A percentile compares a stretch with the other conserved stretches of the same genome.
These are phyloP conservation scores for Aphis gossypii DNA, from an alignment of 1,140 invertebrate genomes.

Conservation along the genomic window DNA sequence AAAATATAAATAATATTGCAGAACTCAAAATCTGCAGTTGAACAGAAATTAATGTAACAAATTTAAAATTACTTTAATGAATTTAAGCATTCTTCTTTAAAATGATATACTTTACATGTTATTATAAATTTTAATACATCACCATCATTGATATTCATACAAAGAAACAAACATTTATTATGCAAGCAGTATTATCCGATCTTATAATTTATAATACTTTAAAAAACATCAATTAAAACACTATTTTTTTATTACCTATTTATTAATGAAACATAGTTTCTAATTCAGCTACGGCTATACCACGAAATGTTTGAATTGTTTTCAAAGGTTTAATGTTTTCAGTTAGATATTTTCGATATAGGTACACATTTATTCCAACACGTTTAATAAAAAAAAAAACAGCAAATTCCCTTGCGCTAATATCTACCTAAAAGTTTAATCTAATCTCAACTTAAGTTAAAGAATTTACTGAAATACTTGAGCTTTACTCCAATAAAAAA, in stretches of 20 bases:
- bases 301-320: neutral
- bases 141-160: neutral
- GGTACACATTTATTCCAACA: neutral
- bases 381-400: conserved; percentile 1
- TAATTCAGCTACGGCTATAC: neutral
- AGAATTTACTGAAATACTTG: conserved; percentile 25
- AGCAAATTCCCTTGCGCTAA: neutral
- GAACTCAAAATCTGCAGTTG: neutral
- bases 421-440: conserved; percentile 37
- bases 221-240: too few relatives aligned
- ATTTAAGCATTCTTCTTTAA: neutral
- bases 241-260: neutral
- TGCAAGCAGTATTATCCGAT: too few relatives aligned
- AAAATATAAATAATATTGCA: neutral
- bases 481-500: neutral
- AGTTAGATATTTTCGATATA: neutral
- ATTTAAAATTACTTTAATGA: neutral
- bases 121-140: neutral
- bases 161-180: too few relatives aligned
- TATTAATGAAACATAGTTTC: neutral
- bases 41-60: neutral
- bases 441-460: neutral
- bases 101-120: neutral
- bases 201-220: too few relatives aligned
- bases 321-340: neutral